Conservation (phyloP, 2,797 vertebrate genomes). For the Cephalopachus bancanus region DNA sequence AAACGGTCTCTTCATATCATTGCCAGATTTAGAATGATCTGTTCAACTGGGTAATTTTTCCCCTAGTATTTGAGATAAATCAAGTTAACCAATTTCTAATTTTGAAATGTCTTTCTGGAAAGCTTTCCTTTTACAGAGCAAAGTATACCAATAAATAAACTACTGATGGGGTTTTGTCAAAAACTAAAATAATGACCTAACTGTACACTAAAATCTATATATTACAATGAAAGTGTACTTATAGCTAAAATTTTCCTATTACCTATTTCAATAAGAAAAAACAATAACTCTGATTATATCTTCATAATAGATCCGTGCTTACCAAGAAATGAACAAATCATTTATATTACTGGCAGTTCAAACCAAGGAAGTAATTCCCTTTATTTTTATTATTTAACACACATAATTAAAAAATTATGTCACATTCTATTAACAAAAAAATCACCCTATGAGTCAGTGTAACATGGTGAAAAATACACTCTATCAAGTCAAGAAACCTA, state of each 20-base stretch:
- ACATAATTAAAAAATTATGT: slow-evolving; percentile 17
- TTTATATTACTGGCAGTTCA: slow-evolving; percentile 53
- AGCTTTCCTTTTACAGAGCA: neutral
- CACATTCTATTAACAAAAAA: slow-evolving; percentile 46
- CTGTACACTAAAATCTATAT: slow-evolving; percentile 29
- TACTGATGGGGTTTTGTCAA: slow-evolving; percentile 48
- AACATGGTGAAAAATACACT: slow-evolving; percentile 23
- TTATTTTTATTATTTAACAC: slow-evolving; percentile 63
- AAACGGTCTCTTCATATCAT: slow-evolving; percentile 41
- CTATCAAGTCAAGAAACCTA: slow-evolving; percentile 41
- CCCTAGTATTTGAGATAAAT: slow-evolving; percentile 12
- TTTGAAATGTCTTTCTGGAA: slow-evolving; percentile 36
- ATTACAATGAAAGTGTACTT: slow-evolving; percentile 34
- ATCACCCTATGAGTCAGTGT: slow-evolving; percentile 37
- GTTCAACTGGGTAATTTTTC: neutral
- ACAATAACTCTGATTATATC: neutral
- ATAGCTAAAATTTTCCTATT: slow-evolving; percentile 31
- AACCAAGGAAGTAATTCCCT: slow-evolving; percentile 39
- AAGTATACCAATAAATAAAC: neutral
- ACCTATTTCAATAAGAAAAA: slow-evolving; percentile 59
- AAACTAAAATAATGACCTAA: slow-evolving; percentile 48
- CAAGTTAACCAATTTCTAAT: slow-evolving; percentile 35
- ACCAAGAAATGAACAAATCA: slow-evolving; percentile 11
- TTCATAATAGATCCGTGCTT: slow-evolving; percentile 33
- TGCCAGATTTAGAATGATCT: slow-evolving; percentile 53